Evolutionary conservation across 2,113 vertebrate genomes (phyloP), one percentile per base, ranked within the genome.

Genomic region (Spea bombifrons): DNA sequence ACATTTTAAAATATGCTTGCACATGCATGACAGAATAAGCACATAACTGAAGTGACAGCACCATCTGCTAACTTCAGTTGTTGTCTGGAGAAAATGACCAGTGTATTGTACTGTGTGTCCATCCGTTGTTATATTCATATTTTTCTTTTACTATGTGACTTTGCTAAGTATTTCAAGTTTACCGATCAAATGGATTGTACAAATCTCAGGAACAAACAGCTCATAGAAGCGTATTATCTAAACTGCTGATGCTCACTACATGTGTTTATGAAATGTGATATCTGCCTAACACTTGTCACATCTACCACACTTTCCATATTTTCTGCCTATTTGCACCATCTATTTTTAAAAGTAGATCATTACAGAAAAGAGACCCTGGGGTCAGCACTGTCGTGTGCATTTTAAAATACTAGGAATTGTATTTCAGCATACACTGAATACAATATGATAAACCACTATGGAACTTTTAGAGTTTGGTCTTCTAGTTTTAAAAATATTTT

Each of bases 61-160:
- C 92, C 94, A 92, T 91, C 93, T 94, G 93, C 93, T 92, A 91
- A 90, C 93, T 87, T 93, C 84, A 82, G 89, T 90, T 84, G 81
- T 89, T 90, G 88, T 91, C 88, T 90, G 86, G 90, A 86, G 88
- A 53, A 74, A 73, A 83, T 84, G 87, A 90, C 85, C 88, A 81
- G 86, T 84, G 57, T 83, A 78, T 87, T 85, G 89, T 87, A 86
- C 86, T 89, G 86, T 85, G 85, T 86, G 76, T 84, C 79, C 80
- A 84, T 59, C 86, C 91, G 88, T 90, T 80, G 91, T 89, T 90
- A 87, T 81, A 85, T 77, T 82, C 15, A 13, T 86, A 84, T 87
- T 91, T 93, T 92, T 89, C 61, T 73, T 89, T 90, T 87, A 90
- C 86, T 45, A 80, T 84, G 85, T 88, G 89, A 85, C 81, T 71